A percentile compares a stretch with the other conserved stretches of the same genome.
These are phyloP conservation scores for Toxotes jaculatrix DNA, from an alignment of 2,113 vertebrate species.

Conservation along the genomic window DNA sequence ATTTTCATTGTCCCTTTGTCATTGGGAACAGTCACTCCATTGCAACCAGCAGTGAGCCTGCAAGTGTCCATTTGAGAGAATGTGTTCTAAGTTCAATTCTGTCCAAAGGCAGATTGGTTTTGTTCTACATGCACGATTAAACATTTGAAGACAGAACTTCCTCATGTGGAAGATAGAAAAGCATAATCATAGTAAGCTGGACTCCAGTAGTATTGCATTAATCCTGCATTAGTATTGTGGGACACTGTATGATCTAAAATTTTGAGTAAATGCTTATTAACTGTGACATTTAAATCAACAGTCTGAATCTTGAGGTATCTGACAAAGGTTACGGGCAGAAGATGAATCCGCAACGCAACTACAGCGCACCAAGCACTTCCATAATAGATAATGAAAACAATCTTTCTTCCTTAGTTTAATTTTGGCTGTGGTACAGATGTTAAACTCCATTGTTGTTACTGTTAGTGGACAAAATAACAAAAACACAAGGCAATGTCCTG, in stretches of 20 bases:
- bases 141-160: conserved; percentile 16
- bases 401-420: neutral
- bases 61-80: neutral
- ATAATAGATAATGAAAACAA: neutral
- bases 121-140: conserved; percentile 19
- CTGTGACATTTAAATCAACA: neutral
- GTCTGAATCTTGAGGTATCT: no score
- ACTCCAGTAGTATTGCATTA: neutral
- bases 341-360: no score
- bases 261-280: no score
- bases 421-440: neutral
- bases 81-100: neutral
- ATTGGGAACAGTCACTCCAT: neutral
- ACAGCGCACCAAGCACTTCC: neutral
- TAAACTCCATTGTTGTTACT: neutral
- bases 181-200: conserved; percentile 28
- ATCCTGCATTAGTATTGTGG: neutral
- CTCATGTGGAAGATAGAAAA: conserved; percentile 1
- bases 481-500: neutral
- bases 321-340: no score
- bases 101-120: conserved; percentile 14
- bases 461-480: no score
- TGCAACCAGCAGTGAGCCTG: neutral
- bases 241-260: no score
- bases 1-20: conserved; percentile 14